Percentiles rank a stretch among this genome's conserved stretches.
Conservation (phyloP, 2,888 invertebrate species). For the Schrankia costaestrigalis region DNA sequence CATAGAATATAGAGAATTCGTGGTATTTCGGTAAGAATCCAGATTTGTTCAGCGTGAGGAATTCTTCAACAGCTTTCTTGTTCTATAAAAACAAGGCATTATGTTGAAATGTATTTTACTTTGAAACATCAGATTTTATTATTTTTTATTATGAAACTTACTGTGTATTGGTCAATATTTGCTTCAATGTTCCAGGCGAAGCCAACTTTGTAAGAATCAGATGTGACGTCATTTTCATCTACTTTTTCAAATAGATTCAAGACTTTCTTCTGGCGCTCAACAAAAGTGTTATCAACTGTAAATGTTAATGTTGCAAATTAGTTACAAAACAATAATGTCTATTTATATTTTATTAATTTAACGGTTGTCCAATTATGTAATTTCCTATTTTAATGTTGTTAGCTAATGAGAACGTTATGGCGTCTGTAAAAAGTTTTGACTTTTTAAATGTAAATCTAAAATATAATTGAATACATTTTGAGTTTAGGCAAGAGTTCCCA, state of each 20-base stretch:
- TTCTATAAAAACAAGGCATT: conserved; percentile 47
- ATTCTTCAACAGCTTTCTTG: conserved; percentile 64
- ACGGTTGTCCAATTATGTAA: no score
- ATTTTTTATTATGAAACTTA: conserved; percentile 31
- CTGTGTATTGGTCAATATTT: conserved; percentile 58
- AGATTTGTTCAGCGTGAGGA: conserved; percentile 56
- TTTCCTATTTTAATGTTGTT: no score
- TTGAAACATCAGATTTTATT: not conserved
- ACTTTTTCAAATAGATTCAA: conserved; percentile 68
- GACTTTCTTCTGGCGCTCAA: conserved; percentile 61
- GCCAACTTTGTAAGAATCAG: conserved; percentile 61
- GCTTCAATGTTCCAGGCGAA: conserved; percentile 56
- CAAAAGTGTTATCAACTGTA: conserved; percentile 40
- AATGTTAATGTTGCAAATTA: no score
- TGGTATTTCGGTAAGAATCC: conserved; percentile 72
- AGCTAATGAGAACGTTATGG: no score
- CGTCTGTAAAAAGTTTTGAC: no score
- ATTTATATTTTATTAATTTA: no score
- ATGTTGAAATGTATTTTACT: not conserved
- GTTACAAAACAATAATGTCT: no score
- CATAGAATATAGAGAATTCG: conserved; percentile 74
- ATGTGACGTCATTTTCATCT: conserved; percentile 45
- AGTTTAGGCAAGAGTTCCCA: no score
- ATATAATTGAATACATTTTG: no score
- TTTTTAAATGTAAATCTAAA: no score